phyloP scores from a whole-genome alignment of 1,140 invertebrate genomes.

The Heliconius hermathena region DNA sequence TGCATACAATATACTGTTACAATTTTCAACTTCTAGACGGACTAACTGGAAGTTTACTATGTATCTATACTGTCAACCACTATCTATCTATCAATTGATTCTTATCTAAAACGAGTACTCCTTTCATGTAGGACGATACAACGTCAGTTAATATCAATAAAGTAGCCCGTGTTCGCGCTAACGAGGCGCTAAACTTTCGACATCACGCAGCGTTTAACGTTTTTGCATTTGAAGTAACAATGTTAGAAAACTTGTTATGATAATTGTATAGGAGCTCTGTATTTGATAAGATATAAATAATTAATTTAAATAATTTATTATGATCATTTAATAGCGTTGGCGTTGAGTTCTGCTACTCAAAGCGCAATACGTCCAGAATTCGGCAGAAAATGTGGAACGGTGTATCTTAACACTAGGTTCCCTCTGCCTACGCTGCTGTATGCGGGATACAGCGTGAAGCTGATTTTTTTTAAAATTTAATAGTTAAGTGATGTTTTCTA shows the following conservation, averaged over 20 bases:
- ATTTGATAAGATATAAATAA: background rate
- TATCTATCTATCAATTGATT: background rate
- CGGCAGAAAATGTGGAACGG: too few species aligned
- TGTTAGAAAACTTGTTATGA: background rate
- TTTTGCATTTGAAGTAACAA: background rate
- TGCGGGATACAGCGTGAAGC: too few species aligned
- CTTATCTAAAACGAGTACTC: constrained; percentile 28
- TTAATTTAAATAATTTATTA: background rate
- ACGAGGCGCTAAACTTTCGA: constrained; percentile 31
- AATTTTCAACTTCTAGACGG: background rate
- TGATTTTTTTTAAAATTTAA: too few species aligned
- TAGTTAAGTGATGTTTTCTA: too few species aligned
- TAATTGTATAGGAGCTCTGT: background rate
- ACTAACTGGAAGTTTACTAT: background rate
- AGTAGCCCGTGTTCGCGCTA: constrained; percentile 30
- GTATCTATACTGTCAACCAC: constrained; percentile 23
- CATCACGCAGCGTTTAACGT: constrained; percentile 12
- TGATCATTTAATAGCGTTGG: too few species aligned
- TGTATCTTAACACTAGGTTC: too few species aligned
- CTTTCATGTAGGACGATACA: constrained; percentile 30
- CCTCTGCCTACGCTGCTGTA: too few species aligned
- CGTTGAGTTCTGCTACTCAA: too few species aligned
- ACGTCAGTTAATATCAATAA: constrained; percentile 28
- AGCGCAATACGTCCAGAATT: too few species aligned
- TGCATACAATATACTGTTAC: background rate